Conservation (phyloP, 2,888 invertebrate genomes). For the Ectemnius cavifrons region DNA sequence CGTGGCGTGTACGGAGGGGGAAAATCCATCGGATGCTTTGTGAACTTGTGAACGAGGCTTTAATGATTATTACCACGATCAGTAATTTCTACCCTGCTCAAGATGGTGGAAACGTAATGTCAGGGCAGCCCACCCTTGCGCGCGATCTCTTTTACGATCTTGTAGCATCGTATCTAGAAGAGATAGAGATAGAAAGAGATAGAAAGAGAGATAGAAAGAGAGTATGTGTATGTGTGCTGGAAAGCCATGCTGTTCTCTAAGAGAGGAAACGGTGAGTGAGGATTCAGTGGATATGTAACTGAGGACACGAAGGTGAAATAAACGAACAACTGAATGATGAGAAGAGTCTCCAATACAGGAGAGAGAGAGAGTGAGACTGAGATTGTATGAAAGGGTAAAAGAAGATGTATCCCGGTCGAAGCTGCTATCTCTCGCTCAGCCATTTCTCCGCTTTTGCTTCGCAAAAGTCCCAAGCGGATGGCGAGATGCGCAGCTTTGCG, state of each 20-base stretch:
- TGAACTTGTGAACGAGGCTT: not conserved
- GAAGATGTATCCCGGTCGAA: not conserved
- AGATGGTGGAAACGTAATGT: slow-evolving; percentile 58
- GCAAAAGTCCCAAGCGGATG: slow-evolving; percentile 2
- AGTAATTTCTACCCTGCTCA: slow-evolving; percentile 50
- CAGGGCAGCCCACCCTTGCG: slow-evolving; percentile 77
- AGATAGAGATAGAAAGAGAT: slow-evolving; percentile 3
- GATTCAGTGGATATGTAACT: slow-evolving; percentile 42
- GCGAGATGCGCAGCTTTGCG: slow-evolving; percentile 6
- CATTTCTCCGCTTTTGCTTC: slow-evolving; percentile 3
- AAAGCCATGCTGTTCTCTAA: slow-evolving; percentile 72
- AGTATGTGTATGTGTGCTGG: slow-evolving; percentile 54
- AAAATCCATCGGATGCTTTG: not conserved
- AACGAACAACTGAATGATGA: slow-evolving; percentile 2
- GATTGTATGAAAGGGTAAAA: not conserved
- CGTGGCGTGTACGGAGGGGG: not conserved
- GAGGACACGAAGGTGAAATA: slow-evolving; percentile 37
- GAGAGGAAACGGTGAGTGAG: slow-evolving; percentile 50
- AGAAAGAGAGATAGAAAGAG: not conserved
- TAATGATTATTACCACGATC: slow-evolving; percentile 26
- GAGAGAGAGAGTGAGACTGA: not conserved
- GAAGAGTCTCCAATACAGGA: slow-evolving; percentile 30
- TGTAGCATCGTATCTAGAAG: slow-evolving; percentile 33
- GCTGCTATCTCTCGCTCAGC: not conserved
- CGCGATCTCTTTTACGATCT: slow-evolving; percentile 69